A percentile compares a stretch with the other conserved stretches of the same genome.
These are phyloP conservation scores for Stigmatopora nigra DNA, from an alignment of 2,113 vertebrate genomes.

Conservation along the genomic window DNA sequence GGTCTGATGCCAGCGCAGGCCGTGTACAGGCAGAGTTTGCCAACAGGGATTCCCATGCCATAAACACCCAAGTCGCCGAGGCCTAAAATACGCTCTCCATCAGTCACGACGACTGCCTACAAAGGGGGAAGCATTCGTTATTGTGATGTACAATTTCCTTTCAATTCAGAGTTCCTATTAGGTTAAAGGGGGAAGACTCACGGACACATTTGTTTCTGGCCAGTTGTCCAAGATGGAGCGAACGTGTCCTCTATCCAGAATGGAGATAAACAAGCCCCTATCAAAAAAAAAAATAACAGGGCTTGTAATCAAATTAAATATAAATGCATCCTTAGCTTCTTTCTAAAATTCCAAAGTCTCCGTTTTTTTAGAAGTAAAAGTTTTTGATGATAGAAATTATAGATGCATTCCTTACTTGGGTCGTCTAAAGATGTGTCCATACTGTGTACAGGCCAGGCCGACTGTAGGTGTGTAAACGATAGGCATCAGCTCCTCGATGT, in stretches of 20 bases:
- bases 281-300: conserved; percentile 23
- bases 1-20: conserved; percentile 91
- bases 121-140: background rate
- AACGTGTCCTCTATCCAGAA: conserved; percentile 90
- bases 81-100: conserved; percentile 93
- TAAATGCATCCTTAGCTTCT: too few relatives aligned
- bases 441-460: conserved; percentile 92
- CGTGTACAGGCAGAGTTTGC: conserved; percentile 92
- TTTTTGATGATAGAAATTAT: too few relatives aligned
- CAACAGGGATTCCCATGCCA: conserved; percentile 96
- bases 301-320: background rate
- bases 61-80: conserved; percentile 94
- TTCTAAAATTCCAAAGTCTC: too few relatives aligned
- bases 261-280: conserved; percentile 95
- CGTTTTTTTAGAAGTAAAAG: too few relatives aligned
- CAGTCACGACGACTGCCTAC: conserved; percentile 93
- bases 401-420: conserved; percentile 79
- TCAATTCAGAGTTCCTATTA: background rate
- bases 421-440: conserved; percentile 94
- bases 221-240: conserved; percentile 94
- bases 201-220: conserved; percentile 90
- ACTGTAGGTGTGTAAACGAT: conserved; percentile 98
- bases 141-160: background rate
- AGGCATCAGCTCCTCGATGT: conserved; percentile 90
- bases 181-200: conserved; percentile 45